Evolutionary conservation across 1,140 invertebrate species (phyloP), one percentile per base, ranked within the genome.

Genomic region (Nymphalis io): DNA sequence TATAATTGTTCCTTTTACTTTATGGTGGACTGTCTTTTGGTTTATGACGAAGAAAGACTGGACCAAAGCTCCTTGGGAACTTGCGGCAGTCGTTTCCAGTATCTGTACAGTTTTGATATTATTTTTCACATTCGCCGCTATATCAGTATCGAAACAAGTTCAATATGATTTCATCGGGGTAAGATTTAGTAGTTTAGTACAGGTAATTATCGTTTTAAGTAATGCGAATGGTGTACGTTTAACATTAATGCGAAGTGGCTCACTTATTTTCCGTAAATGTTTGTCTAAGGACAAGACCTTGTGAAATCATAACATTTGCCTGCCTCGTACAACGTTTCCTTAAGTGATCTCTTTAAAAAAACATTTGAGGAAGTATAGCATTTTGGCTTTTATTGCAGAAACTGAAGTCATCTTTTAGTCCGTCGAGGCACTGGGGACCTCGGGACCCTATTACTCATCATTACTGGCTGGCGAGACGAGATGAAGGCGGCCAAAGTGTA

Each of bases 391-490:
- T 70, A 62, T 75, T 80, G 15, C 83, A 94, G 94, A 94, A 94
- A 89, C 80, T 94, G 48, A 88, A 90, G 79, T 92, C 92, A 53
- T 92, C 93, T 16, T 88, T 94, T 55, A 92, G 91, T 76, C 93
- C 93, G 16, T 93, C 93, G 0, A 84, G 93, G 5, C 93, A 94
- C 64, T 94, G 94, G 94, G 94, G 94, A 12, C 93, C 93, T 13
- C 90, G 92, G 12, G 94, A 94, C 71, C 93, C 94, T 12, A 94
- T 94, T 66, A 90, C 92, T 23, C 86, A 93, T n/a, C 93, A 94
- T 78, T 93, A 92, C 61, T 94, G 93, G 93, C 81, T 93, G 40
- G 90, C 93, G 38, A 92, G 93, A 82, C 79, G 86, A 0, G 85
- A 89, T 11, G 80, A 83, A 55, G 46, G 61, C 5, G 71, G 76